Percentiles rank a stretch among this genome's conserved stretches.
Evolutionary conservation across 2,797 vertebrate species (phyloP).

Genomic region (Manis pentadactyla): DNA sequence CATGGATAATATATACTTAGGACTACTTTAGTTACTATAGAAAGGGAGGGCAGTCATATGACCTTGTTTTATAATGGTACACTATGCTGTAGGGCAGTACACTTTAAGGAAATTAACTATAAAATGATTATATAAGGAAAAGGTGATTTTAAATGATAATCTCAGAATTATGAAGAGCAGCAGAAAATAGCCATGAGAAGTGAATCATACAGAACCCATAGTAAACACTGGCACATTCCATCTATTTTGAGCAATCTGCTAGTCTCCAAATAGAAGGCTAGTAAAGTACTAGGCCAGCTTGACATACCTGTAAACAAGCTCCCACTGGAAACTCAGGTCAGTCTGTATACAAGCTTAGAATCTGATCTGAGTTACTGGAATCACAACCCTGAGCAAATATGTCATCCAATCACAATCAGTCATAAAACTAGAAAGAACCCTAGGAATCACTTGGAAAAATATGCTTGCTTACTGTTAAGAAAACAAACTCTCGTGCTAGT

Average conservation of each 20-base stretch:
- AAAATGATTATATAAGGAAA: neutral
- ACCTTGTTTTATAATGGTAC: neutral
- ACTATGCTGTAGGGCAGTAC: neutral
- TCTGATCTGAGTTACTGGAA: neutral
- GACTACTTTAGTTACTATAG: neutral
- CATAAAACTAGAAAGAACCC: constrained; percentile 16
- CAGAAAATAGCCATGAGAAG: constrained; percentile 14
- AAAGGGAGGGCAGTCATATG: neutral
- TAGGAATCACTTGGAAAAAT: constrained; percentile 13
- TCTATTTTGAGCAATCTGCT: neutral
- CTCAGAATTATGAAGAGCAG: neutral
- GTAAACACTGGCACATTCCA: neutral
- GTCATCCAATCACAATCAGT: neutral
- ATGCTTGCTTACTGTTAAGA: neutral
- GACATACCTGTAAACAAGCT: neutral
- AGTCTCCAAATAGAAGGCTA: neutral
- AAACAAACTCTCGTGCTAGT: neutral
- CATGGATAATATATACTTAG: neutral
- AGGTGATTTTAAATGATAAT: constrained; percentile 35
- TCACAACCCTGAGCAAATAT: neutral
- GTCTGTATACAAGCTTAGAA: neutral
- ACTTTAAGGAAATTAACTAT: constrained; percentile 11
- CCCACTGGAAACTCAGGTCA: neutral
- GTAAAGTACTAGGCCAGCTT: neutral
- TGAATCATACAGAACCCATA: neutral